Percentiles rank a stretch among this genome's conserved stretches.
phyloP scores from a whole-genome alignment of 2,797 vertebrate species.

The Spheniscus humboldti region DNA sequence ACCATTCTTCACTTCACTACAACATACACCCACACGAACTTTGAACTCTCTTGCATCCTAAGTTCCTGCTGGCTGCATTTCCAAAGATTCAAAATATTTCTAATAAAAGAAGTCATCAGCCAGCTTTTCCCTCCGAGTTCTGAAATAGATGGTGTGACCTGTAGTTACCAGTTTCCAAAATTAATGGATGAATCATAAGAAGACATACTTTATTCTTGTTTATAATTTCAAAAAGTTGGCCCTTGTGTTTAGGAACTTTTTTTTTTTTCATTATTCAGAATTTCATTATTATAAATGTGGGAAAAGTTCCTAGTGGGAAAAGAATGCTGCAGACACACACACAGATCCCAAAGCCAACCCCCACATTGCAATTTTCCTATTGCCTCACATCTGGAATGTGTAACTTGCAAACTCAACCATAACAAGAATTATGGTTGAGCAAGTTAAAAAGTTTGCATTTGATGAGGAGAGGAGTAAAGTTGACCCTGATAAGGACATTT shows the following conservation, averaged over 20 bases:
- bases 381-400: constrained; percentile 58
- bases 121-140: neutral
- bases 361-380: constrained; percentile 33
- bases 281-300: constrained; percentile 54
- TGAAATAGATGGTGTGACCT: constrained; percentile 4
- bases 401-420: constrained; percentile 48
- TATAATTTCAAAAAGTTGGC: constrained; percentile 28
- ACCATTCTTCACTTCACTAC: constrained; percentile 23
- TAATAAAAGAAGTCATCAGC: constrained; percentile 29
- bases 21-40: constrained; percentile 41
- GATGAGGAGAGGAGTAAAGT: constrained; percentile 7
- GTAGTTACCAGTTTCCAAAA: constrained; percentile 11
- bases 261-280: neutral
- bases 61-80: constrained; percentile 29
- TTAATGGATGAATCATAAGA: constrained; percentile 18
- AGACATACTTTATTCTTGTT: constrained; percentile 7
- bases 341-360: constrained; percentile 10
- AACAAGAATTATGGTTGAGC: constrained; percentile 33
- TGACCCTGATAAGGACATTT: constrained; percentile 7
- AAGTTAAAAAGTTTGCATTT: constrained; percentile 45
- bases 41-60: constrained; percentile 32
- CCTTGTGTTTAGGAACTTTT: neutral
- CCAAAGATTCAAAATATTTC: constrained; percentile 24
- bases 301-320: constrained; percentile 50
- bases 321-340: constrained; percentile 18